phyloP scores from a whole-genome alignment of 2,797 vertebrate species.

The Artibeus lituratus region DNA sequence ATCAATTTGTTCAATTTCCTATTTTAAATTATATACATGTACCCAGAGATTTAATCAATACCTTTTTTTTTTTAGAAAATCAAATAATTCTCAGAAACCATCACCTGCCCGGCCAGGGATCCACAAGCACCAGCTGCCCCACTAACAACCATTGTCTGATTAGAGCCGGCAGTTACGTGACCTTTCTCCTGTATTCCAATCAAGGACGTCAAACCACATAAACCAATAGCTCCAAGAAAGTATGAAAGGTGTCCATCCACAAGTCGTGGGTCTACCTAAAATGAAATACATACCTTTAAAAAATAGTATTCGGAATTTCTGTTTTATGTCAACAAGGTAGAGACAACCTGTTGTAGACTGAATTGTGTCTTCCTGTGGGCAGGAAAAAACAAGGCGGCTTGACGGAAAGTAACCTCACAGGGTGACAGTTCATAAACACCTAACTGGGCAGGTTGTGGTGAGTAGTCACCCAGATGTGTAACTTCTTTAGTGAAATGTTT shows the following conservation, averaged over 20 bases:
- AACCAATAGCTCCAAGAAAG: slow-evolving; percentile 91
- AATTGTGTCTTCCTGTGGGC: not conserved
- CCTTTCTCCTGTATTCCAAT: slow-evolving; percentile 93
- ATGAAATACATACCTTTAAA: not conserved
- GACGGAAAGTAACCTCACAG: not conserved
- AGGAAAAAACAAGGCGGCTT: not conserved
- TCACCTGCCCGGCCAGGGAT: slow-evolving; percentile 95
- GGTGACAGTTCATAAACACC: not conserved
- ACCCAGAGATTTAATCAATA: not conserved
- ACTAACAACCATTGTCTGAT: slow-evolving; percentile 96
- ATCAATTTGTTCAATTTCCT: not conserved
- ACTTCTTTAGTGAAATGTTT: not conserved
- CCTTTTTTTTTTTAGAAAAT: slow-evolving; percentile 37
- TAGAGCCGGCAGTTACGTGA: slow-evolving; percentile 86
- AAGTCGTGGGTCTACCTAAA: slow-evolving; percentile 88
- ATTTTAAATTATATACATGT: slow-evolving; percentile 2
- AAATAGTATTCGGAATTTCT: slow-evolving; percentile 3
- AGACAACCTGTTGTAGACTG: not conserved
- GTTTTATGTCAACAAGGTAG: not conserved
- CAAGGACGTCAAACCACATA: slow-evolving; percentile 90
- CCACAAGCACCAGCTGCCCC: slow-evolving; percentile 96
- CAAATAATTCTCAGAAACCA: not conserved
- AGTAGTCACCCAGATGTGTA: not conserved
- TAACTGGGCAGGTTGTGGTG: not conserved
- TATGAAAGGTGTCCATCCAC: slow-evolving; percentile 91